phyloP scores from a whole-genome alignment of 2,113 vertebrate species.

The Paratilapia polleni region DNA sequence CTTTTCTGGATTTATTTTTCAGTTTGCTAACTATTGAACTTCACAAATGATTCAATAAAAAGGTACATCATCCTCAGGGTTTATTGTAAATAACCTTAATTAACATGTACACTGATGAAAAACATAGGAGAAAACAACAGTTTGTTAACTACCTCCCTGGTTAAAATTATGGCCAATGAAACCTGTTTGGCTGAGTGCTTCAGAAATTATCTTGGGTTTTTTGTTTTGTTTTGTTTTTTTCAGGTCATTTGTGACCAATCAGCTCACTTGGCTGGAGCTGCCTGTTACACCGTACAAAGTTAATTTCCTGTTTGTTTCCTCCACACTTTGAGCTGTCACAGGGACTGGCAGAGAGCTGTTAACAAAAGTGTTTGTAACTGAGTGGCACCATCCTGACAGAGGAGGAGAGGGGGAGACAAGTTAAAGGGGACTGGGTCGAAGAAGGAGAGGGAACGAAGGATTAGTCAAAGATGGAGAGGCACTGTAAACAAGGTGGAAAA shows the following conservation, averaged over 20 bases:
- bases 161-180: neutral
- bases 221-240: neutral
- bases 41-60: neutral
- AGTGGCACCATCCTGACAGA: conserved; percentile 10
- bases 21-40: too few species aligned
- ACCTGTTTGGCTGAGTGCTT: neutral
- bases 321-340: conserved; percentile 34
- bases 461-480: neutral
- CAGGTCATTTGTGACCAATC: conserved; percentile 29
- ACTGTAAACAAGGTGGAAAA: neutral
- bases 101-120: neutral
- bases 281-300: conserved; percentile 14
- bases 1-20: too few species aligned
- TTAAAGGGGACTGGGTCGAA: neutral
- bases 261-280: conserved; percentile 11
- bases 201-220: neutral
- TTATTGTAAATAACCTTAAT: neutral
- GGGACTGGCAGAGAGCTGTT: conserved; percentile 18
- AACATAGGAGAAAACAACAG: neutral
- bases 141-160: neutral
- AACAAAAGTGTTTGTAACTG: conserved; percentile 26
- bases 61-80: neutral
- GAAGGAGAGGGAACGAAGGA: neutral
- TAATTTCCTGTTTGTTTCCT: conserved; percentile 60
- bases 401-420: neutral